Percentiles rank a stretch among this genome's conserved stretches.
Evolutionary conservation across 2,113 vertebrate genomes (phyloP).

Genomic region (Amia ocellicauda): DNA sequence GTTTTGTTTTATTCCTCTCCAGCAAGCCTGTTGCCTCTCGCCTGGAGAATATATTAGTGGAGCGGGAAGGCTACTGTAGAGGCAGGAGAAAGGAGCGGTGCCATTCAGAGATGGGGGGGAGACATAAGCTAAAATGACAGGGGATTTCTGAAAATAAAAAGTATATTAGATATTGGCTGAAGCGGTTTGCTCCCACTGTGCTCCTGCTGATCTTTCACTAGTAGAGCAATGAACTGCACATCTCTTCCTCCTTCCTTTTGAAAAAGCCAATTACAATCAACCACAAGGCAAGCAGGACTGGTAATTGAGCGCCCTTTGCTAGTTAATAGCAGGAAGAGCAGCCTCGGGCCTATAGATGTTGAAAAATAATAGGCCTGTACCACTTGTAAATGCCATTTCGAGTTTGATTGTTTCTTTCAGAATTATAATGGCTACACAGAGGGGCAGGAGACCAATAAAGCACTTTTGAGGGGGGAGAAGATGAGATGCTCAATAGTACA

Average conservation of each 20-base stretch:
- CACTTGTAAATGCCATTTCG: conserved; percentile 25
- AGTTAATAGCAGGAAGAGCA: conserved; percentile 40
- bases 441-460: too few species aligned
- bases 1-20: background rate
- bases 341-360: conserved; percentile 16
- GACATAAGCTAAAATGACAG: background rate
- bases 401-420: conserved; percentile 1
- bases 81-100: too few species aligned
- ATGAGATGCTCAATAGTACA: too few species aligned
- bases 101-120: conserved; percentile 4
- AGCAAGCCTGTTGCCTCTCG: background rate
- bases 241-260: conserved; percentile 4
- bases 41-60: too few species aligned
- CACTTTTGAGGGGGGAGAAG: too few species aligned
- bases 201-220: too few species aligned
- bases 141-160: too few species aligned
- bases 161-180: too few species aligned
- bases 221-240: conserved; percentile 4
- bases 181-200: too few species aligned
- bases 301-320: conserved; percentile 49
- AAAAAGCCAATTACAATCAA: conserved; percentile 45
- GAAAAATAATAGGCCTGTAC: conserved; percentile 25
- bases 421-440: too few species aligned
- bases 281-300: conserved; percentile 35
- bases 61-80: too few species aligned